Conservation (phyloP, 2,888 invertebrate genomes). For the Drosophila nigritarsus region DNA sequence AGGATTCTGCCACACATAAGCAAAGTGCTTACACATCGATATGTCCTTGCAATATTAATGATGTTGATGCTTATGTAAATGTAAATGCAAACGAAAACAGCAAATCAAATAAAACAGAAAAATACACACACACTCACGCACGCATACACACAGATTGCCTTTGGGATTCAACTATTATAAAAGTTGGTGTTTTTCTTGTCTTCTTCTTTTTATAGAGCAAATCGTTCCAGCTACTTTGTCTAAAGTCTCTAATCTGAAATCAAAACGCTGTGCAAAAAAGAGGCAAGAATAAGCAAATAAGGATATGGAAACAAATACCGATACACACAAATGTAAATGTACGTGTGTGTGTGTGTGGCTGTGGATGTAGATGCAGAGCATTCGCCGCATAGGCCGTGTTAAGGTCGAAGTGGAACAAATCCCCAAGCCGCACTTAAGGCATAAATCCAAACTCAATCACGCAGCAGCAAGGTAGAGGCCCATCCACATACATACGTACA, state of each 20-base stretch:
- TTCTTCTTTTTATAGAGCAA: conserved; percentile 29
- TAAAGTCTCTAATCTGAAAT: conserved; percentile 51
- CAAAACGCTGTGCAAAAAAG: conserved; percentile 46
- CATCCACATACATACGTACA: conserved; percentile 5
- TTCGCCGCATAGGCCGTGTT: conserved; percentile 51
- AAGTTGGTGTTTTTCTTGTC: conserved; percentile 22
- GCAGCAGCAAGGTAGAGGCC: conserved; percentile 39
- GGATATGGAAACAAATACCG: conserved; percentile 31
- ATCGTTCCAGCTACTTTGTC: conserved; percentile 26
- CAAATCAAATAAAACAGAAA: conserved; percentile 55
- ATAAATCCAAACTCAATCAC: conserved; percentile 79
- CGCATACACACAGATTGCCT: background rate
- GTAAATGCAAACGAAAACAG: conserved; percentile 57
- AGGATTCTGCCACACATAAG: conserved; percentile 1
- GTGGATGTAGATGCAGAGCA: conserved; percentile 10
- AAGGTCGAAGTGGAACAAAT: conserved; percentile 51
- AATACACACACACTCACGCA: conserved; percentile 2
- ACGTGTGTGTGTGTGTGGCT: background rate
- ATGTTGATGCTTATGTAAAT: conserved; percentile 67
- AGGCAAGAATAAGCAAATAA: conserved; percentile 31
- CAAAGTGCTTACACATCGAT: conserved; percentile 55
- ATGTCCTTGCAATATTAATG: conserved; percentile 71
- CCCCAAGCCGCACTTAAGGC: conserved; percentile 75
- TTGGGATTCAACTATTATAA: conserved; percentile 11
- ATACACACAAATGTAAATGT: background rate